These are phyloP conservation scores for Notarius quadriscutis DNA, from an alignment of 2,113 vertebrate species.

Conservation along the genomic window DNA sequence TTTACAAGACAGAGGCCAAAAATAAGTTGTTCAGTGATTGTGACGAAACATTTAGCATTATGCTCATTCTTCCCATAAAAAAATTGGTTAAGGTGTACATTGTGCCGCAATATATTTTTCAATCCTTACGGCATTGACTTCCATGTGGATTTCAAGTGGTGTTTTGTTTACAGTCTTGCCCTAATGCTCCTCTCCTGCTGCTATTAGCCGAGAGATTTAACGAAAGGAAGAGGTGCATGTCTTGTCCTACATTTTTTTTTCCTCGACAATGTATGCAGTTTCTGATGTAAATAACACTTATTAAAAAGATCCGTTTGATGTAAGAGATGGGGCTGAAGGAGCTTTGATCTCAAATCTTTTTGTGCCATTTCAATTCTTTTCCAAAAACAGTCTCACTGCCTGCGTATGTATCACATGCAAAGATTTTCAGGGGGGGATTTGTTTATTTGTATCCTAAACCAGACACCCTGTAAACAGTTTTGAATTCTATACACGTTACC, in stretches of 20 bases:
- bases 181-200: conserved; percentile 66
- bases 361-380: neutral
- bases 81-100: neutral
- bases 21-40: neutral
- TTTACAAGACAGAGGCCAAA: conserved; percentile 25
- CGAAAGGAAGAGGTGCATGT: conserved; percentile 92
- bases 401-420: neutral
- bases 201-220: conserved; percentile 67
- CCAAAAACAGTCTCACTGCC: neutral
- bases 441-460: neutral
- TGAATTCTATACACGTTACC: no score
- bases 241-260: conserved; percentile 81
- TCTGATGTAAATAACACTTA: conserved; percentile 81
- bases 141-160: conserved; percentile 64
- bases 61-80: neutral
- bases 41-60: neutral
- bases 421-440: neutral
- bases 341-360: neutral
- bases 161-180: conserved; percentile 72
- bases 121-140: neutral
- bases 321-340: neutral
- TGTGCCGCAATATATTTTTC: neutral
- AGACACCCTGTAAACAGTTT: neutral
- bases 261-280: conserved; percentile 87
- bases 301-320: conserved; percentile 53